Conservation (phyloP, 2,113 vertebrate genomes). For the Hylia prasina region DNA sequence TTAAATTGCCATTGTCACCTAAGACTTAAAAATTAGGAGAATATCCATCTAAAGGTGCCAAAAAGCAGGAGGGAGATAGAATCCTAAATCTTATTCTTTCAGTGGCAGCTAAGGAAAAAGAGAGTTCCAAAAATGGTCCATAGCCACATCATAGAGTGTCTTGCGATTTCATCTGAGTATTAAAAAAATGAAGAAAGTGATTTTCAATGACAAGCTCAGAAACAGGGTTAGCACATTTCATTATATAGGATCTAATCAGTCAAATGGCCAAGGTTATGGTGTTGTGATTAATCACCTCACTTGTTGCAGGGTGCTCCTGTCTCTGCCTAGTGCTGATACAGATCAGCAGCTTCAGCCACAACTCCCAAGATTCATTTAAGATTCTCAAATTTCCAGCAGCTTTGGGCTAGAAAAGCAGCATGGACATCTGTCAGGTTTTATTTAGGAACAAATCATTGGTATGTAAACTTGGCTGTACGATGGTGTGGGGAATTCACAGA, state of each 20-base stretch:
- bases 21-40: background rate
- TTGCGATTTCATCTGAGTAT: background rate
- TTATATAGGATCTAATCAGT: background rate
- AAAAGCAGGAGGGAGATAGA: background rate
- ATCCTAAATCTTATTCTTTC: background rate
- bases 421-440: background rate
- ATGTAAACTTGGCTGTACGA: background rate
- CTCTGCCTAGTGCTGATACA: background rate
- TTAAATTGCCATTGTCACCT: background rate
- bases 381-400: background rate
- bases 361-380: background rate
- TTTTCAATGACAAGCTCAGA: background rate
- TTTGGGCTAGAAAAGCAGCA: background rate
- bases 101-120: background rate
- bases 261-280: background rate
- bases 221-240: background rate
- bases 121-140: background rate
- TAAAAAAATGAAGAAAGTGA: background rate
- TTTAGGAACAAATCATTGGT: background rate
- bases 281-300: background rate
- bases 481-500: background rate
- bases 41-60: background rate
- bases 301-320: background rate
- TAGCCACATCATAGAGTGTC: background rate
- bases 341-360: background rate